Evolutionary conservation across 64 coral and sea anemone genomes (phyloP).

Genomic region (Anthopleura sola): DNA sequence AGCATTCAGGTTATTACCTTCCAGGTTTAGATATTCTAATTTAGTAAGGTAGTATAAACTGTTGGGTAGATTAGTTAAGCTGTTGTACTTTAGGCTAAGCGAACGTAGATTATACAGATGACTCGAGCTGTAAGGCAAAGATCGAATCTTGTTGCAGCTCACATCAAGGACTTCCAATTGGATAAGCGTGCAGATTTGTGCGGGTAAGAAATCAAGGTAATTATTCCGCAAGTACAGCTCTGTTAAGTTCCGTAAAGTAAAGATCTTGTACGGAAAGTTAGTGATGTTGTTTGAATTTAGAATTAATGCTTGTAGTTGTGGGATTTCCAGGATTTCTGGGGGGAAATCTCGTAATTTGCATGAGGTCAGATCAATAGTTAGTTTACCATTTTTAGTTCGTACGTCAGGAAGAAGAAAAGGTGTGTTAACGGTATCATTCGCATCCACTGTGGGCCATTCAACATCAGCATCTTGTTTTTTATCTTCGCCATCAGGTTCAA

Average conservation of each 20-base stretch:
- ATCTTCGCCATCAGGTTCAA: conserved; percentile 14
- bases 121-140: conserved; percentile 65
- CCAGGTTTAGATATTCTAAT: conserved; percentile 67
- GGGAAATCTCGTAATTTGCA: conserved; percentile 58
- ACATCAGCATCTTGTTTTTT: neutral
- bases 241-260: conserved; percentile 60
- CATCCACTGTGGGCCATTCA: conserved; percentile 51
- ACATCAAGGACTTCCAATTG: conserved; percentile 82
- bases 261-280: conserved; percentile 76
- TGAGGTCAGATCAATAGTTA: conserved; percentile 70
- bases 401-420: conserved; percentile 38
- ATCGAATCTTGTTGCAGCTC: conserved; percentile 54
- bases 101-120: conserved; percentile 60
- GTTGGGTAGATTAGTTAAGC: conserved; percentile 45
- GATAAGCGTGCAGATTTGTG: conserved; percentile 72
- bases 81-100: conserved; percentile 64
- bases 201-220: conserved; percentile 76
- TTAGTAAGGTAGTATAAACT: conserved; percentile 51
- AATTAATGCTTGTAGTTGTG: conserved; percentile 41
- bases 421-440: conserved; percentile 24
- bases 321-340: conserved; percentile 35
- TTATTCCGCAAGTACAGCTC: conserved; percentile 84
- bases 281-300: conserved; percentile 77
- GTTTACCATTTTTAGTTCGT: conserved; percentile 52
- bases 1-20: conserved; percentile 52